phyloP scores from a whole-genome alignment of 2,113 vertebrate species.

The Catharus minimus region DNA sequence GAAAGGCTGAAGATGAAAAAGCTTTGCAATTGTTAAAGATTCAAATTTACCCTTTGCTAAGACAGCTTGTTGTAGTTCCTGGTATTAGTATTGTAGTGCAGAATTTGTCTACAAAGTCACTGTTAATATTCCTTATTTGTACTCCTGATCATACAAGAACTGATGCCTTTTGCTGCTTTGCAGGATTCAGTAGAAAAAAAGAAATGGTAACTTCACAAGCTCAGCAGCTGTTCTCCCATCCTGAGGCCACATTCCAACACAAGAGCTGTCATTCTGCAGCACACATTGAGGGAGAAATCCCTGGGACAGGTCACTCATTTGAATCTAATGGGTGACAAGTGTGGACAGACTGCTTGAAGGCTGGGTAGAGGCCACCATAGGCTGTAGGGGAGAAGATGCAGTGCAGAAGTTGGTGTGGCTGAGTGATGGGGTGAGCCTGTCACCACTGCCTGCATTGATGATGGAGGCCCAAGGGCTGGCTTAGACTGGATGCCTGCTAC shows the following conservation, averaged over 20 bases:
- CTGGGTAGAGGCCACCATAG: neutral
- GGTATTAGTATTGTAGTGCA: neutral
- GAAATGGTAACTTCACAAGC: neutral
- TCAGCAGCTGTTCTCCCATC: neutral
- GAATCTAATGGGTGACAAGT: neutral
- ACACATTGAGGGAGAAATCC: neutral
- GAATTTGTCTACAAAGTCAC: neutral
- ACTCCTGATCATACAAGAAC: neutral
- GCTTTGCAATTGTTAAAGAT: neutral
- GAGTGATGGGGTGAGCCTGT: neutral
- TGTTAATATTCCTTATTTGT: neutral
- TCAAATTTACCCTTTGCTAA: neutral
- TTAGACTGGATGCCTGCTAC: neutral
- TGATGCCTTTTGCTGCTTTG: neutral
- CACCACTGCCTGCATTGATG: neutral
- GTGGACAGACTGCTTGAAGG: neutral
- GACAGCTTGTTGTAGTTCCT: neutral
- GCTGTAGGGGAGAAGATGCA: neutral
- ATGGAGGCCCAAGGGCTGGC: neutral
- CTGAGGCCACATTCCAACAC: rapidly evolving
- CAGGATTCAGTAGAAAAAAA: rapidly evolving
- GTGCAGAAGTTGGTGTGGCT: neutral
- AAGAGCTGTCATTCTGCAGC: neutral
- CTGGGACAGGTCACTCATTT: neutral
- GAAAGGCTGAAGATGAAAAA: neutral